Base-by-base conservation (phyloP, 2,888 invertebrate genomes). In the Cheilosia grossa region DNA sequence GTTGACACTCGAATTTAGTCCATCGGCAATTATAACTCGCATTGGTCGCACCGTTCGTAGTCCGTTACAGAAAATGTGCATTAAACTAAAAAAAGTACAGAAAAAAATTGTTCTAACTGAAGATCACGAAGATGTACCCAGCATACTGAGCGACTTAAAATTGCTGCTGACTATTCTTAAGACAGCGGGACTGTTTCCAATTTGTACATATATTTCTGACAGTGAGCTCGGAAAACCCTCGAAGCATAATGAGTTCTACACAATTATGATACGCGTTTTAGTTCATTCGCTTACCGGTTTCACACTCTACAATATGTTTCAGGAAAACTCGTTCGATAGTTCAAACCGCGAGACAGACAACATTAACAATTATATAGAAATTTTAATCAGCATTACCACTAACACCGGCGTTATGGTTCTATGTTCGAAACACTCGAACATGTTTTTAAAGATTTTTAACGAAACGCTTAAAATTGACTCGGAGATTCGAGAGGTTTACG, bases 281-380 rank as follows among this genome's bases (percentile, higher is more conserved):
- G 85, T 90, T 2, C 88, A 90, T 63, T 87, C 88, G 2, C 47
- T 89, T 6, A 90, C 90, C 17, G 85, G 89, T 24, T 90, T 90
- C 66, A 90, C 89, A 56, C 66, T 91, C 27, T 91, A 90, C 67
- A 89, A 87, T 42, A 82, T 90, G 13, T 87, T 89, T 40, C 87
- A 88, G 10, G 87, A 88, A 2, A 88, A 87, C 24, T 87, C 88
- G 13, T 82, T 86, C 1, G 88, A 90, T 58, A 88, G 87, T 63
- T 89, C 89, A 0, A 87, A 88, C 21, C 82, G 89, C 4, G 90
- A 90, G 37, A 89, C 90, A 6, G 91, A 91, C 37, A 90, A 89
- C 74, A 88, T 91, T 2, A 91, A 90, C 83, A 89, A 90, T 75
- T 90, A 90, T 89, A 89, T 90, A 47, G 91, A 91, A 33, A 85